phyloP scores from a whole-genome alignment of 2,113 vertebrate species.

The Cyprinus carpio region DNA sequence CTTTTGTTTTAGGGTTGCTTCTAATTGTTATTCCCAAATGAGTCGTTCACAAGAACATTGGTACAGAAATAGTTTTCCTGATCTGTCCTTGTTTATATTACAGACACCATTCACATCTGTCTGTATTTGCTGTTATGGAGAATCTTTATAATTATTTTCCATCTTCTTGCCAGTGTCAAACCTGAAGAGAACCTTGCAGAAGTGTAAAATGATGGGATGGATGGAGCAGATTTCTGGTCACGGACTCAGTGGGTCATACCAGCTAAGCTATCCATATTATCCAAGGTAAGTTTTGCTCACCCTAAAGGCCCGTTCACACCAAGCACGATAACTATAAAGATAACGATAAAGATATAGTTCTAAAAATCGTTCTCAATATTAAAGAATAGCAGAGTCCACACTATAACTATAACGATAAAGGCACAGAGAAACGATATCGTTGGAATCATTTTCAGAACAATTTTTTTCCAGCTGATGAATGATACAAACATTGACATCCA shows the following conservation, averaged over 20 bases:
- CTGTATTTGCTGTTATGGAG: neutral
- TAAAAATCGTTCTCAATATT: no score
- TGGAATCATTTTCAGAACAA: no score
- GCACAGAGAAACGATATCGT: no score
- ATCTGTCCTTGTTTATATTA: neutral
- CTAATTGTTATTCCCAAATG: neutral
- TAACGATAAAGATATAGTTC: no score
- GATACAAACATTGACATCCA: no score
- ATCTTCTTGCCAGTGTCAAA: slow-evolving; percentile 80
- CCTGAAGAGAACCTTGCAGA: slow-evolving; percentile 91
- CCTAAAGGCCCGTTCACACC: no score
- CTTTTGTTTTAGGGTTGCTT: neutral
- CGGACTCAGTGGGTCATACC: slow-evolving; percentile 95
- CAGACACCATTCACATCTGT: neutral
- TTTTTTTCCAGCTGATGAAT: no score
- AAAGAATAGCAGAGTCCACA: no score
- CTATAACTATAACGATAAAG: no score
- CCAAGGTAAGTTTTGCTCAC: slow-evolving; percentile 79
- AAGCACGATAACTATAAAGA: no score
- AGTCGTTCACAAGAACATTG: neutral
- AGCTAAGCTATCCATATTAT: slow-evolving; percentile 93
- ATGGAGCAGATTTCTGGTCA: slow-evolving; percentile 98
- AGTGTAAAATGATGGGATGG: slow-evolving; percentile 97
- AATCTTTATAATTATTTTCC: neutral
- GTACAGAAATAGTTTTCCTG: neutral